Base-by-base conservation (phyloP, 2,113 vertebrate genomes). In the Melanotaenia duboulayi region DNA sequence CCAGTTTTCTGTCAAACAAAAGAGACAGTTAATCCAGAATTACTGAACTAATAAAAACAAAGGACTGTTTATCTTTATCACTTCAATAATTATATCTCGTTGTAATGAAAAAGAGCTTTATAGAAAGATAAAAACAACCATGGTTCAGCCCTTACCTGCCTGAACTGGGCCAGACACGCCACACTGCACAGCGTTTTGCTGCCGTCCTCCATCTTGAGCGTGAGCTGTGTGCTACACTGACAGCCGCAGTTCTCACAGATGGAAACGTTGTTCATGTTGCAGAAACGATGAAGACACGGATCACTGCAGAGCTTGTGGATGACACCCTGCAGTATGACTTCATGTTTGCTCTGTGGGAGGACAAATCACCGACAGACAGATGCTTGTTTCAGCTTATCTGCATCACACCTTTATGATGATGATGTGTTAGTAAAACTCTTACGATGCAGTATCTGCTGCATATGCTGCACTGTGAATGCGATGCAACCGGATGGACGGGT, bases 291-390 rank as follows among this genome's bases (percentile, higher is more conserved):
- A 66, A 97, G 97, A 44, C 97, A 99, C 49, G 87, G 81, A 0
- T 97, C 94, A 0, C 96, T 97, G 92, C 97, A 99, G 49, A 98
- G 92, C 89, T 95, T 96, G 81, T 97, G 94, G 12, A 96, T 89
- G 3, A 92, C 89, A 0, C 94, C 95, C 81, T 96, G 92, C 67
- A 95, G 95, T 10, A 94, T 95, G 73, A 97, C 92, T 88, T 97
- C 96, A 0, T 97, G 96, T 65, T 95, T 95, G 75, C 95, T 96
- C 96, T 98, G 66, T 25, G 82, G 49, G 49, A 52, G n/a, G 57
- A 65, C 0, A 60, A 49, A 58, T 8, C 17, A 24, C 7, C n/a
- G 13, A 4, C 20, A 42, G 39, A 24, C 13, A 7, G 1, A 17
- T 4, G 2, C 11, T 8, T 4, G 11, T 5, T 2, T 13, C 24